Evolutionary conservation across 2,113 vertebrate genomes (phyloP).

Genomic region (Cathartes aura): DNA sequence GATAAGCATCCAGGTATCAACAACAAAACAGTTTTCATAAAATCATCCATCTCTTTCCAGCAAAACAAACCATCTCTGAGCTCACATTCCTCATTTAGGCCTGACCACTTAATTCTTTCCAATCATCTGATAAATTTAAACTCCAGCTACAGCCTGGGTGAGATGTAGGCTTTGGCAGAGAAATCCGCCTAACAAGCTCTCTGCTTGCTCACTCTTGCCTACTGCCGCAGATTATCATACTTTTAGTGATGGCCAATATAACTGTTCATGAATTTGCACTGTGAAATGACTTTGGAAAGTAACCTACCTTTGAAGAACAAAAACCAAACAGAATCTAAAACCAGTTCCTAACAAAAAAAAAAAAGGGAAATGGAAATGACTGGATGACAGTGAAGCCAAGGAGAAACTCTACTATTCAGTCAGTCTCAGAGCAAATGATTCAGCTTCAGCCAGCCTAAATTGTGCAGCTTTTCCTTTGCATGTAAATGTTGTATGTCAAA

Average conservation of each 20-base stretch:
- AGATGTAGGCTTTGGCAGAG: neutral
- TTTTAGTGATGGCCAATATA: neutral
- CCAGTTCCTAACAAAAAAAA: neutral
- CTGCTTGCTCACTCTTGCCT: neutral
- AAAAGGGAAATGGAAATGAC: neutral
- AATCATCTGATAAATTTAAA: neutral
- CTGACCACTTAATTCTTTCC: neutral
- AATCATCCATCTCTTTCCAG: neutral
- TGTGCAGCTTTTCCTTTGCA: neutral
- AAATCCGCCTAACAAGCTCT: neutral
- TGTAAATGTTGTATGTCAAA: fast-evolving
- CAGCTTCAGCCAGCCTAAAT: neutral
- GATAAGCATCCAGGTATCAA: neutral
- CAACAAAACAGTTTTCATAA: neutral
- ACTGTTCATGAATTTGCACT: neutral
- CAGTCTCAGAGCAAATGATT: neutral
- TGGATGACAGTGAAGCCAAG: neutral
- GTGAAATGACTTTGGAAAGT: neutral
- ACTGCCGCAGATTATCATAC: neutral
- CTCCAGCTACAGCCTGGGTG: neutral
- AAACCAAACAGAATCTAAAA: neutral
- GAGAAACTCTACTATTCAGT: neutral
- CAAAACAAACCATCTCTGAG: neutral
- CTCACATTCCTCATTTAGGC: neutral
- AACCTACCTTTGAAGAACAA: neutral